Evolutionary conservation across 2,797 vertebrate species (phyloP), one percentile per base, ranked within the genome.

Genomic region (Galaxias olidus): DNA sequence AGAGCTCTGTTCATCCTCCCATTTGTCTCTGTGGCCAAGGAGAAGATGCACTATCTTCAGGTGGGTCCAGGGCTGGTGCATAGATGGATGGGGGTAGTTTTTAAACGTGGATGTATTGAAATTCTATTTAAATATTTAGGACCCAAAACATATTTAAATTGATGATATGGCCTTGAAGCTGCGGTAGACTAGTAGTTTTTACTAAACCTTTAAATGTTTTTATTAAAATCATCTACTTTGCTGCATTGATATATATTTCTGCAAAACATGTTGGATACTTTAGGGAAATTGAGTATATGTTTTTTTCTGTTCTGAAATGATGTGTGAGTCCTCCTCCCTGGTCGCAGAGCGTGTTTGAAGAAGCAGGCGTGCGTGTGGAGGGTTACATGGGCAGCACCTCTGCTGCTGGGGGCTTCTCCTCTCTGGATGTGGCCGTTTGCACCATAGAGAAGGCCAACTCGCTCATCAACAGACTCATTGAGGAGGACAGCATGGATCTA

Each of bases 381-480:
- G 96, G 96, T 19, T 98, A 97, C 75, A 96, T 97, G 93, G 97
- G 98, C 63, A 95, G 93, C 83, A 91, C 87, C 51, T 93, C 95
- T 41, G 94, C 97, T 41, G 71, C 93, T 48, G 89, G 93, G 44
- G 86, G 71, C 9, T 99, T 99, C 74, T 83, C 90, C 63, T 83
- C 91, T 0, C 74, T 98, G 83, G 97, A 98, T 73, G 89, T 99
- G 76, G 97, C 96, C 68, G 94, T 99, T 74, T 98, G 97, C 84
- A 99, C 97, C 73, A 98, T 98, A 63, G 97, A 99, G 87, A 98
- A 96, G 89, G 98, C 98, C 68, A 99, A 98, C 30, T 92, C 96
- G 53, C 90, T 99, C 10, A 82, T 98, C 68, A 99, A 98, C 73
- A 93, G 91, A 78, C 94, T 99, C 8, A 98, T 98, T 80, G 95